phyloP scores from a whole-genome alignment of 2,113 vertebrate genomes.

The Xiphophorus maculatus region DNA sequence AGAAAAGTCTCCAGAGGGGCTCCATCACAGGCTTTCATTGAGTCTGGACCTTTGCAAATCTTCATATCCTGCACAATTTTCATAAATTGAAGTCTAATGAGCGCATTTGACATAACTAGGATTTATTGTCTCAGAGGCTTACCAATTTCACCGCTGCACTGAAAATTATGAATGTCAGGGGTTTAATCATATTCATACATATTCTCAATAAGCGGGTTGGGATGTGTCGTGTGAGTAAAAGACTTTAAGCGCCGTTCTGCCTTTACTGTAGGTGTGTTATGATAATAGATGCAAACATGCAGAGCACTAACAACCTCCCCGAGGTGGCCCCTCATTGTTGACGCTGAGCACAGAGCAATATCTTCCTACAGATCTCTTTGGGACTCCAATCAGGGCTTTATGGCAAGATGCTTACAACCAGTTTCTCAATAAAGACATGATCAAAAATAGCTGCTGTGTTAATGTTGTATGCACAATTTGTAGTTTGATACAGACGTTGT shows the following conservation, averaged over 20 bases:
- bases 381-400: slow-evolving; percentile 48
- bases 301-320: slow-evolving; percentile 74
- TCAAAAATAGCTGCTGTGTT: slow-evolving; percentile 37
- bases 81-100: slow-evolving; percentile 81
- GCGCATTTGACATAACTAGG: slow-evolving; percentile 75
- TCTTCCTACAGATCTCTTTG: slow-evolving; percentile 58
- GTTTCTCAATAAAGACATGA: slow-evolving; percentile 48
- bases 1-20: slow-evolving; percentile 75
- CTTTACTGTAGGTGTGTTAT: slow-evolving; percentile 64
- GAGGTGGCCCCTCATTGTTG: slow-evolving; percentile 64
- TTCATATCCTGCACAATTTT: slow-evolving; percentile 78
- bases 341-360: slow-evolving; percentile 69
- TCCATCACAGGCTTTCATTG: slow-evolving; percentile 71
- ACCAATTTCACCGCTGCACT: slow-evolving; percentile 69
- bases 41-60: slow-evolving; percentile 77
- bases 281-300: slow-evolving; percentile 65
- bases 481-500: slow-evolving; percentile 27
- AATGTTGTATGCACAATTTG: slow-evolving; percentile 41
- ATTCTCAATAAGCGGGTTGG: slow-evolving; percentile 59
- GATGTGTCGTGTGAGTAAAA: slow-evolving; percentile 59
- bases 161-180: slow-evolving; percentile 76
- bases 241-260: slow-evolving; percentile 54
- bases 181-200: slow-evolving; percentile 73
- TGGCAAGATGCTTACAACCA: slow-evolving; percentile 26
- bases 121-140: slow-evolving; percentile 78